phyloP scores from a whole-genome alignment of 2,888 invertebrate genomes.

The Brachynemurus nebulosus region DNA sequence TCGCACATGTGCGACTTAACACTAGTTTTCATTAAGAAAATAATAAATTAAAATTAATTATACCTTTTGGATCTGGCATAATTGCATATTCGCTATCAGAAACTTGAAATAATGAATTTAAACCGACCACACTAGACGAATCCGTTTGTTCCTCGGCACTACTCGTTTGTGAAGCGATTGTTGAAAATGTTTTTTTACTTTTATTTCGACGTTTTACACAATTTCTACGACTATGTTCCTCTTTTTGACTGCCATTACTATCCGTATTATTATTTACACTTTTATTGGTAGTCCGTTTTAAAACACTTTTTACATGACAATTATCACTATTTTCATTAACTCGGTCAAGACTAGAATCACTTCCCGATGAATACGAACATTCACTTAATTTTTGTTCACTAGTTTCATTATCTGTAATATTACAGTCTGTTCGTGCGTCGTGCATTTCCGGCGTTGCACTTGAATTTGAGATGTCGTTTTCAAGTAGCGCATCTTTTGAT shows the following conservation, averaged over 20 bases:
- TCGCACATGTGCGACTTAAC: too few relatives aligned
- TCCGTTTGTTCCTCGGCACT: conserved; percentile 13
- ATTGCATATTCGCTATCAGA: conserved; percentile 24
- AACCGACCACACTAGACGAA: conserved; percentile 40
- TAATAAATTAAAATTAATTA: background rate
- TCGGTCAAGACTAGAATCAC: conserved; percentile 27
- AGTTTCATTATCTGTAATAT: conserved; percentile 27
- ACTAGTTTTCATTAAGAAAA: too few relatives aligned
- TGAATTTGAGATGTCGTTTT: conserved; percentile 44
- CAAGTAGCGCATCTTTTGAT: conserved; percentile 55
- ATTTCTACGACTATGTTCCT: background rate
- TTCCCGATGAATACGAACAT: conserved; percentile 27
- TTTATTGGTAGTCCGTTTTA: background rate
- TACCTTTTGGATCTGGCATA: conserved; percentile 2
- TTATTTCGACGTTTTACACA: conserved; percentile 22
- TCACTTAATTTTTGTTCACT: conserved; percentile 29
- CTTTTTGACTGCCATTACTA: background rate
- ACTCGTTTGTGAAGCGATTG: conserved; percentile 2
- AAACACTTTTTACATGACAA: conserved; percentile 2
- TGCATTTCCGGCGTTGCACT: conserved; percentile 43
- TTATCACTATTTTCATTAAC: conserved; percentile 13
- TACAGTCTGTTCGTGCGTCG: conserved; percentile 28
- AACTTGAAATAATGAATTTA: conserved; percentile 49
- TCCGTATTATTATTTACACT: background rate
- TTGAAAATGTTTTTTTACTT: background rate